Evolutionary conservation across 2,888 invertebrate genomes (phyloP), one percentile per base, ranked within the genome.

Genomic region (Cryptus viduatorius): DNA sequence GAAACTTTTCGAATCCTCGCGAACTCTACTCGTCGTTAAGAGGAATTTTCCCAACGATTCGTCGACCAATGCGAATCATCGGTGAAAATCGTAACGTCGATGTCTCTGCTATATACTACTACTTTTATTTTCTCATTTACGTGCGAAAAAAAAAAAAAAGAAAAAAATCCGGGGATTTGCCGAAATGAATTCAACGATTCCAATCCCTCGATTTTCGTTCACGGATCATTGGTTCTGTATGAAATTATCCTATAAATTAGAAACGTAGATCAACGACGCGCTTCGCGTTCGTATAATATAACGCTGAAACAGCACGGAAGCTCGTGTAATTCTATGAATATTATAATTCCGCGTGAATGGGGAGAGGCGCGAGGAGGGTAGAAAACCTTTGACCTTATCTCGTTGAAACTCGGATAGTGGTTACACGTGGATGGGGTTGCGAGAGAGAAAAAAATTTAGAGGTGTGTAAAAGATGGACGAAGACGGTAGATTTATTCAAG

Each of bases 401-500:
- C 19, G 12, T 29, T 29, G 48, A n/a, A 19, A 44, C 72, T 46
- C 8, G 72, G 59, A 59, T 61, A 72, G 37, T 8, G 8, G 59
- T 72, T 61, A 72, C 72, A 29, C 44, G 37, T 24, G 59, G 29
- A 24, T 29, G 44, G 42, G 37, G 53, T 16, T 56, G 19, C 16
- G 16, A 29, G 10, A n/a, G 31, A 7, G n/a, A 48, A 31, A 29
- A 29, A 14, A 53, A 5, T 1, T n/a, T 16, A 19, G 56, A 71
- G 53, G 37, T 14, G 31, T 5, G 29, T 14, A 42, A 37, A 12
- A 53, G n/a, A 56, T 12, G 4, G 53, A 53, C 16, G 50, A 42
- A 71, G 72, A 44, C 24, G 44, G 59, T 72, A 19, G 59, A 72
- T 72, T 72, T 72, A 72, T 72, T 72, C 72, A 72, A 72, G 61